Evolutionary conservation across 2,797 vertebrate genomes (phyloP), one percentile per base, ranked within the genome.

Genomic region (Schizopygopsis pylzovi): DNA sequence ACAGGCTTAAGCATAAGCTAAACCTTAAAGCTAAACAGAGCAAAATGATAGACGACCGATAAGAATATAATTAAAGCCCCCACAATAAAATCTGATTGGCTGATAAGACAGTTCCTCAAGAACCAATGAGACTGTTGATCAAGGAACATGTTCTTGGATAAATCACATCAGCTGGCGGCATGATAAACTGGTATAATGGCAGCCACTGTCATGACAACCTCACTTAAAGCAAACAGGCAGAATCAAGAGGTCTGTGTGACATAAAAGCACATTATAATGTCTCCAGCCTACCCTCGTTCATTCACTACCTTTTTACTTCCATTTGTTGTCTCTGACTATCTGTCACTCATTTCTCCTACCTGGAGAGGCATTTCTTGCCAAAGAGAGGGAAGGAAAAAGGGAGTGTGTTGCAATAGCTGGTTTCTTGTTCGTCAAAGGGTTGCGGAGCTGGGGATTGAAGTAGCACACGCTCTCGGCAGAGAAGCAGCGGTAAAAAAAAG

Each of bases 391-490:
- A 45, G 8, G 33, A 25, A 39, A 52, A 11, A 28, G 13, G 25
- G 8, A 54, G 45, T 22, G 4, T n/a, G 5, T 16, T 63, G 68
- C 56, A 78, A 68, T 49, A 54, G 45, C 12, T 16, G 15, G 28
- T 70, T 25, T 81, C 43, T 80, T 80, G 61, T 28, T 6, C 0
- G 22, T 79, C 77, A 79, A 79, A 79, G 28, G 28, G 8, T 61
- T 43, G 37, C 22, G 7, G 76, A 39, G 33, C 76, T 8, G 37
- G 10, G n/a, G 54, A 67, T 65, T 70, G 13, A 81, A 54, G 61
- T 18, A 77, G 45, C 45, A 54, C 41, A 43, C 9, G 9, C 22
- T 56, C 25, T 82, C 4, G 25, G 28, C 52, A 52, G 18, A 54
- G 45, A 22, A 43, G 45, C 18, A 33, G 16, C 1, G 25, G 25